Base-by-base conservation (phyloP, 2,113 vertebrate species). In the Gavialis gangeticus region DNA sequence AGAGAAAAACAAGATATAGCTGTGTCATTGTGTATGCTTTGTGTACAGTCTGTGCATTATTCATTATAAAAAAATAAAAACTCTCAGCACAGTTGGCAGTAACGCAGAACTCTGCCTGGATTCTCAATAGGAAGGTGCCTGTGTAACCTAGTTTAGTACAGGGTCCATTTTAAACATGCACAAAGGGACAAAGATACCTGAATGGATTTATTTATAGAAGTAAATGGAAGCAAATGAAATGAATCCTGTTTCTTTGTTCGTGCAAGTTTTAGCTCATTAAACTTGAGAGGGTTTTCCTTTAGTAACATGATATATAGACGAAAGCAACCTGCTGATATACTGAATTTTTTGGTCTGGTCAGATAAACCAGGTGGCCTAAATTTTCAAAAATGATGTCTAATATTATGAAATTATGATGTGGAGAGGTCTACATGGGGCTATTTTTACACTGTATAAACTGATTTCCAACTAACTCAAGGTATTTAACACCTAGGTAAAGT, bases 91-190 rank as follows among this genome's bases (percentile, higher is more conserved):
- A n/a, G 12, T 30, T 22, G 66, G 66, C n/a, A 69, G 37, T 95
- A 92, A 60, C 87, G 92, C 75, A 19, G 46, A 19, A 17, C 66
- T 30, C 21, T 69, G n/a, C 34, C 66, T 69, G 66, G 66, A 34
- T 19, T 34, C 17, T 69, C 66, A 10, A 69, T 69, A 34, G 66
- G 34, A 18, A 69, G 30, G n/a, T 18, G 21, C 17, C 66, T 34
- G 30, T 34, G 66, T 91, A 6, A 90, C 71, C 85, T 75, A 71
- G 24, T 93, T 96, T 17, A 91, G 63, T 69, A 55, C 76, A 37
- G 11, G 8, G 37, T 9, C 6, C 56, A 83, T 79, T 75, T 34
- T 75, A 69, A 34, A 19, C 66, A 3, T 30, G 62, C 19, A 10
- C 28, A 67, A 5, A 25, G 30, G n/a, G 27, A 5, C 7, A 75